These are phyloP conservation scores for Chelonoidis abingdonii DNA, from an alignment of 2,113 vertebrate species.

Conservation along the genomic window DNA sequence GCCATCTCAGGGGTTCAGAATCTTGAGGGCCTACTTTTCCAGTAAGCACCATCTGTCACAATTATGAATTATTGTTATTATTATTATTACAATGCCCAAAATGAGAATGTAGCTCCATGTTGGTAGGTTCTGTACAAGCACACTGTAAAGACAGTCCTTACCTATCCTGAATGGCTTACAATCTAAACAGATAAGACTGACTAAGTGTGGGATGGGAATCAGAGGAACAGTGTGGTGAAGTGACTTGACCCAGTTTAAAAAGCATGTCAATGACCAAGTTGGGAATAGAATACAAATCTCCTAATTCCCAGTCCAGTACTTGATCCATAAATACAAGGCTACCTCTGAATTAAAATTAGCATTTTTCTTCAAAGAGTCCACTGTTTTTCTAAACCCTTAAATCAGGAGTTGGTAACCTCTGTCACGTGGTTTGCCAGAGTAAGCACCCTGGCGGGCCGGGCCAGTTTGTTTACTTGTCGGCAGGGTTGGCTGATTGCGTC, in stretches of 20 bases:
- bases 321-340: neutral
- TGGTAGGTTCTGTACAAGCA: neutral
- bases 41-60: neutral
- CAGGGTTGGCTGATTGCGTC: too few species aligned
- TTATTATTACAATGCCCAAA: neutral
- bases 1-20: neutral
- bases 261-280: neutral
- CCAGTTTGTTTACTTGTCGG: too few species aligned
- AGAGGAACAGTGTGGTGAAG: neutral
- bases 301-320: neutral
- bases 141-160: neutral
- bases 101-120: neutral
- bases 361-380: neutral
- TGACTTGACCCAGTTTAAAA: neutral
- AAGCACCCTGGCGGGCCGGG: too few species aligned
- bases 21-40: neutral
- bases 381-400: neutral
- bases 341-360: neutral
- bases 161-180: neutral
- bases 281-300: neutral
- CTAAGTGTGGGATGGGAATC: neutral
- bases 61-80: neutral
- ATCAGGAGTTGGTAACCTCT: neutral
- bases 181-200: neutral
- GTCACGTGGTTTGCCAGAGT: too few species aligned